Evolutionary conservation across 2,797 vertebrate genomes (phyloP).

Genomic region (Xenopus petersii): DNA sequence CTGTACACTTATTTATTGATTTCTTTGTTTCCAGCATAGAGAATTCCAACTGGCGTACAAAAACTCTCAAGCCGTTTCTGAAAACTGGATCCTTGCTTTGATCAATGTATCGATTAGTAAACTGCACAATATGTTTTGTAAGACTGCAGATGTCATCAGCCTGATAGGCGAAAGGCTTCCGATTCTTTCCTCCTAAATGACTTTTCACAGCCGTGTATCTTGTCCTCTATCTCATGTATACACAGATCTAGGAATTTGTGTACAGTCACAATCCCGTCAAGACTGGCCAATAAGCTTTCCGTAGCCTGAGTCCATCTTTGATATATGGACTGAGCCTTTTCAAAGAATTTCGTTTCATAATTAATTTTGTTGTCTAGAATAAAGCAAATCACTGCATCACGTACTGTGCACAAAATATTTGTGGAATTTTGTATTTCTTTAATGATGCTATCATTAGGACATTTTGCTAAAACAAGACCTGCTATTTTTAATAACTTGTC

Average conservation of each 20-base stretch:
- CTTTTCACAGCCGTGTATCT: constrained; percentile 60
- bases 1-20: constrained; percentile 54
- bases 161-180: constrained; percentile 57
- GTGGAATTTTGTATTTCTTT: constrained; percentile 65
- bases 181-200: constrained; percentile 62
- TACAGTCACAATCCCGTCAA: constrained; percentile 68
- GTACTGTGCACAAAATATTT: constrained; percentile 62
- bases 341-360: constrained; percentile 39
- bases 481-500: constrained; percentile 69
- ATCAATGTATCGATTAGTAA: constrained; percentile 71
- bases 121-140: constrained; percentile 69
- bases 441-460: constrained; percentile 63
- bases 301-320: constrained; percentile 71
- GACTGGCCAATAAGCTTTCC: constrained; percentile 63
- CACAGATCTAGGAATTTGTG: constrained; percentile 70
- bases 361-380: constrained; percentile 59
- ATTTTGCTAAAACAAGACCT: constrained; percentile 69
- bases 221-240: constrained; percentile 69
- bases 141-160: constrained; percentile 59
- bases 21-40: constrained; percentile 60
- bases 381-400: constrained; percentile 61
- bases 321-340: constrained; percentile 64
- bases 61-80: constrained; percentile 83
- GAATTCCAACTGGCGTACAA: constrained; percentile 73
- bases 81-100: constrained; percentile 79